Conservation (phyloP, 2,888 invertebrate genomes). For the Apeira syringaria region DNA sequence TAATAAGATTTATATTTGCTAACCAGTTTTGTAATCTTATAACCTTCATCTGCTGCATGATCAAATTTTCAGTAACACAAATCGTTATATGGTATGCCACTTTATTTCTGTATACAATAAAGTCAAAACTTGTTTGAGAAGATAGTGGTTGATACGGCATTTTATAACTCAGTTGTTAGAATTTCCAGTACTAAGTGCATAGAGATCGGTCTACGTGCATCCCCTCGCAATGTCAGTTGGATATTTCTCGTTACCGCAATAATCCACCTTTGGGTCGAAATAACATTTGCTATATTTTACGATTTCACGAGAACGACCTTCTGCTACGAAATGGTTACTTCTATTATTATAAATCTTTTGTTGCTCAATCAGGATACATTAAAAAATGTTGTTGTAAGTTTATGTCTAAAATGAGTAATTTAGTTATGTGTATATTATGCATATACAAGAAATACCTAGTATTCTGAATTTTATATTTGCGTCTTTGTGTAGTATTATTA, state of each 20-base stretch:
- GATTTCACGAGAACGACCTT: conserved; percentile 48
- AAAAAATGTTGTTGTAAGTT: no score
- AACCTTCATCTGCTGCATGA: conserved; percentile 34
- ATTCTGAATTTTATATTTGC: no score
- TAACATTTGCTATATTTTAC: conserved; percentile 67
- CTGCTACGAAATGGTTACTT: conserved; percentile 22
- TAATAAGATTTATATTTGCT: conserved; percentile 32
- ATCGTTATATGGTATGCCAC: conserved; percentile 28
- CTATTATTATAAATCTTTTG: no score
- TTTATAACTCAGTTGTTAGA: conserved; percentile 30
- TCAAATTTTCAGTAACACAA: conserved; percentile 32
- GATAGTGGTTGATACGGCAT: conserved; percentile 33
- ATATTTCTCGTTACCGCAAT: conserved; percentile 79
- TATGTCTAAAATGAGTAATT: no score
- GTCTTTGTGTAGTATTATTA: no score
- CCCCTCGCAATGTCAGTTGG: conserved; percentile 73
- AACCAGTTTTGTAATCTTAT: conserved; percentile 33
- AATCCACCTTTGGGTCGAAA: conserved; percentile 67
- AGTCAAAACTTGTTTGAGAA: conserved; percentile 28
- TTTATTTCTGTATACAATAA: conserved; percentile 28
- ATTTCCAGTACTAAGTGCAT: conserved; percentile 71
- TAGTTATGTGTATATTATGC: no score
- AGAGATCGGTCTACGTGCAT: conserved; percentile 76
- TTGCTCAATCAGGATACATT: no score
- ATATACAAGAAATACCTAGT: no score